Conservation (phyloP, 53 echinoderm and acorn worm species). For the Arbacia lixula region DNA sequence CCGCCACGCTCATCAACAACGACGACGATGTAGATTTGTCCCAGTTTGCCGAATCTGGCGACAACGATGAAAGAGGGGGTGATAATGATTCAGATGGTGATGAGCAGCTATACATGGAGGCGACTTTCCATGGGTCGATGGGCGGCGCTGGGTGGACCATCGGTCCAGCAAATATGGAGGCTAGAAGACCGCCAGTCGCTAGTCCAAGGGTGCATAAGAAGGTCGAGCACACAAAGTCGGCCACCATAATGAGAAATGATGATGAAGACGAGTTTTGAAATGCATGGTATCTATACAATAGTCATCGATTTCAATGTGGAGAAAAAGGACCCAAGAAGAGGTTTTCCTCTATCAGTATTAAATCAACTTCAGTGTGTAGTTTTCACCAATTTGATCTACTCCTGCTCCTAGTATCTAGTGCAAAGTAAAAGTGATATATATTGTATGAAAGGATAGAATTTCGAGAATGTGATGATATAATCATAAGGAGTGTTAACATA, state of each 20-base stretch:
- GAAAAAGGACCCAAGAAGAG: background rate
- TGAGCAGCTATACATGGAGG: conserved; percentile 28
- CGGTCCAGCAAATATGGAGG: too few relatives aligned
- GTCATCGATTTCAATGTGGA: background rate
- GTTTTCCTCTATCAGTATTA: background rate
- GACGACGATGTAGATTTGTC: conserved; percentile 25
- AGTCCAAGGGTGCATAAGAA: conserved; percentile 6
- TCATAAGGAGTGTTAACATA: too few relatives aligned
- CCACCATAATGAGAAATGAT: conserved; percentile 27
- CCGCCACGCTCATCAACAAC: conserved; percentile 26
- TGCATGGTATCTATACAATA: background rate
- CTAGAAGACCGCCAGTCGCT: background rate
- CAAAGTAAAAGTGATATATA: too few relatives aligned
- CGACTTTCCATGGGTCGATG: conserved; percentile 6
- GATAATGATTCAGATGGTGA: background rate
- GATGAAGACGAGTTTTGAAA: too few relatives aligned
- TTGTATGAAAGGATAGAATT: too few relatives aligned
- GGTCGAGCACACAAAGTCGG: conserved; percentile 11
- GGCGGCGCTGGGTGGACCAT: too few relatives aligned
- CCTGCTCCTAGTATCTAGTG: too few relatives aligned
- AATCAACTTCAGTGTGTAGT: too few relatives aligned
- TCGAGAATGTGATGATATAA: too few relatives aligned
- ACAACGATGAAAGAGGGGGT: background rate
- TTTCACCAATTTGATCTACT: too few relatives aligned
- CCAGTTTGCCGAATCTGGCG: conserved; percentile 5